Evolutionary conservation across 2,797 vertebrate genomes (phyloP).

Genomic region (Diplodus sargus): DNA sequence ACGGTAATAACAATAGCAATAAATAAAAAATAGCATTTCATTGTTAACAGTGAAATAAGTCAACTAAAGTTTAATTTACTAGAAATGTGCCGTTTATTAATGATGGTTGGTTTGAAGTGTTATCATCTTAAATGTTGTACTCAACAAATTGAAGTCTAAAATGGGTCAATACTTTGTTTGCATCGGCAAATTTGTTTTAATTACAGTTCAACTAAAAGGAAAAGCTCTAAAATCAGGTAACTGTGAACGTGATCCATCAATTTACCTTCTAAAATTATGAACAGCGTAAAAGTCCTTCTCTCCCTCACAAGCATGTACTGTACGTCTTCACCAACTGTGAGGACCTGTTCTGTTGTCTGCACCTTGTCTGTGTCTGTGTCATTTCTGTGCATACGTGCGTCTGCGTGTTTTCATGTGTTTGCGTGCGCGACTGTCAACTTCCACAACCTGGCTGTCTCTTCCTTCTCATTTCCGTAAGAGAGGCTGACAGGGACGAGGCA

Average conservation of each 20-base stretch:
- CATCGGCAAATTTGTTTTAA: background rate
- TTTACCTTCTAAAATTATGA: constrained; percentile 30
- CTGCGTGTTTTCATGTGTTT: constrained; percentile 53
- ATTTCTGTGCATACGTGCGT: constrained; percentile 43
- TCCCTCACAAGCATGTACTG: constrained; percentile 14
- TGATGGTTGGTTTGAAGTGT: no score
- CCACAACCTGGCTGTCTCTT: constrained; percentile 74
- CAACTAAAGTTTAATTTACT: no score
- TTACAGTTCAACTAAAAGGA: background rate
- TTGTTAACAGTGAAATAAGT: no score
- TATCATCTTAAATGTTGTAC: no score
- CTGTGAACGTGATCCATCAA: background rate
- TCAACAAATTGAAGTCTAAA: background rate
- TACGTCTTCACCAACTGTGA: constrained; percentile 35
- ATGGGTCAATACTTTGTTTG: no score
- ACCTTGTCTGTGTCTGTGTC: constrained; percentile 66
- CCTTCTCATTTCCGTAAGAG: constrained; percentile 66
- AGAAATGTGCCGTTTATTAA: no score
- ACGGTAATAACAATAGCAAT: no score
- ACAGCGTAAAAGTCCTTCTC: constrained; percentile 7
- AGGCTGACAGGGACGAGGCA: constrained; percentile 78
- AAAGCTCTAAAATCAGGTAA: constrained; percentile 5
- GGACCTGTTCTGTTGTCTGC: constrained; percentile 70
- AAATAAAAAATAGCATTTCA: no score
- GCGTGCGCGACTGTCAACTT: constrained; percentile 58